Base-by-base conservation (phyloP, 2,888 invertebrate genomes). In the Rhimphoctona megacephalus region DNA sequence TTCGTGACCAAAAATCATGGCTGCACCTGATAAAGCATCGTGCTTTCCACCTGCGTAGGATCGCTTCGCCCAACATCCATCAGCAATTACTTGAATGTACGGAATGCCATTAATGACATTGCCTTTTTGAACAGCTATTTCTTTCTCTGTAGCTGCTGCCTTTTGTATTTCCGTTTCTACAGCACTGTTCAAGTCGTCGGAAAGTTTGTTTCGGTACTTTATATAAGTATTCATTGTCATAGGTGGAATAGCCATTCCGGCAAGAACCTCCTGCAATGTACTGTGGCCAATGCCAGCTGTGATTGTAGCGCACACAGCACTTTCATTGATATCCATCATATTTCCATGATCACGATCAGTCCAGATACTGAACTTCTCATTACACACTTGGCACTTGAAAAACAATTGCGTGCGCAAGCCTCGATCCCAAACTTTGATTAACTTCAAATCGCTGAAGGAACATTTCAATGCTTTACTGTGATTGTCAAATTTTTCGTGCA, bases 61-160 rank as follows among this genome's bases (percentile, higher is more conserved):
- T 25, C 85, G 17, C 22, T 88, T 87, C 9, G 76, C 67, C 83
- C 83, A 88, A 36, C 61, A 52, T 19, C 82, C 86, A 66, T 88
- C 87, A 0, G 77, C 46, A 2, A 86, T 43, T 19, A 86, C 86
- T 22, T 17, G 22, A 11, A 86, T 86, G 7, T 64, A 74, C 7
- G 86, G 81, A 39, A 86, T 61, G 2, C 84, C 87, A 22, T 82
- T 49, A 1, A 81, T 54, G 0, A 74, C 43, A 9, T 81, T 33
- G 2, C 78, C 85, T n/a, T 76, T 76, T 64, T n/a, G 3, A 7
- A 69, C 43, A 17, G 81, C 85, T 11, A 66, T 39, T 54, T 46
- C 25, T 49, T 30, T 43, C 30, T 84, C 85, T 25, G 52, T 19
- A 2, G 30, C 33, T 3, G 61, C 74, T 4, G 61, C 64, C 14